Conservation (phyloP, 2,113 vertebrate species). For the Daphoenositta chrysoptera region DNA sequence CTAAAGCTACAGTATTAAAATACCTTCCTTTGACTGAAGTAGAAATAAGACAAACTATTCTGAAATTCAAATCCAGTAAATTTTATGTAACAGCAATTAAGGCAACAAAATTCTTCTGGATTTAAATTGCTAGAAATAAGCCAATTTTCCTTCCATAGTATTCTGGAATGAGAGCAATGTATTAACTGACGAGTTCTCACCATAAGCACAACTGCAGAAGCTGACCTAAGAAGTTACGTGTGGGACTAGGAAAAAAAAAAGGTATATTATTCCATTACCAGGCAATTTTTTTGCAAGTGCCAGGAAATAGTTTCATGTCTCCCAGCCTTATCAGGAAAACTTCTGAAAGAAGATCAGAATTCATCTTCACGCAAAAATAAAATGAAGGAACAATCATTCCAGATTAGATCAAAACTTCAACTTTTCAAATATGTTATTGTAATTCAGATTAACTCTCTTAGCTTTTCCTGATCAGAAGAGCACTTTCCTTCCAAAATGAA, state of each 20-base stretch:
- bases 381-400: neutral
- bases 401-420: neutral
- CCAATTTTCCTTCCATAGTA: neutral
- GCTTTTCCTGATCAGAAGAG: neutral
- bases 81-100: conserved; percentile 9
- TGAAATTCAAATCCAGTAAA: conserved; percentile 9
- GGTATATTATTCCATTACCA: neutral
- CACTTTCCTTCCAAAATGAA: neutral
- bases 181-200: neutral
- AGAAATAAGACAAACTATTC: neutral
- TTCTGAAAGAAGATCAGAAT: neutral
- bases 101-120: neutral
- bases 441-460: neutral
- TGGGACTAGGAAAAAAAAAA: neutral
- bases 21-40: neutral
- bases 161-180: neutral
- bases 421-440: neutral
- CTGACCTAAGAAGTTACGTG: neutral
- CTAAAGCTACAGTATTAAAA: neutral
- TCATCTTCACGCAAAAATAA: neutral
- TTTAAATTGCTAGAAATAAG: neutral
- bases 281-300: neutral
- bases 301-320: neutral
- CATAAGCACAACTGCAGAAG: neutral
- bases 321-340: neutral